Conservation (phyloP, 2,888 invertebrate genomes). For the Mythimna albipuncta region DNA sequence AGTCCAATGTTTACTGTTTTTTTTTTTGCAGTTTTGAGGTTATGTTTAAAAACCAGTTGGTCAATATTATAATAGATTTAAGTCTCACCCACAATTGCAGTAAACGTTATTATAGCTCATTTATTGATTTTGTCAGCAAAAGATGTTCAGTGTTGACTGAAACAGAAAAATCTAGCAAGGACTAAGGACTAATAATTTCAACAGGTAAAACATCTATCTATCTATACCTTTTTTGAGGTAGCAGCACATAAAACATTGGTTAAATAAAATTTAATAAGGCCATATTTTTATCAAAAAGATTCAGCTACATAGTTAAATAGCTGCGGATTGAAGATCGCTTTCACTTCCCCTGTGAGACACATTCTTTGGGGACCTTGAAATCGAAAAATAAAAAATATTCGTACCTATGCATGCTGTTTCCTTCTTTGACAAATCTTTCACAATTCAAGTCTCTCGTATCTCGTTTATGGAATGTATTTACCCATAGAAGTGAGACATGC, state of each 20-base stretch:
- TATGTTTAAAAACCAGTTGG: conserved; percentile 1
- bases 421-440: too few relatives aligned
- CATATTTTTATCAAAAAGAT: background rate
- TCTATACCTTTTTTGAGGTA: background rate
- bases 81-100: background rate
- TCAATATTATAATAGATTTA: background rate
- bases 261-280: background rate
- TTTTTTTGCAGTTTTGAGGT: conserved; percentile 20
- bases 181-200: conserved; percentile 7
- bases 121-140: conserved; percentile 1
- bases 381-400: too few relatives aligned
- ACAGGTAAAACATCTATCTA: conserved; percentile 24
- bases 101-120: background rate
- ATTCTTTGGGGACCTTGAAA: too few relatives aligned
- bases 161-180: background rate
- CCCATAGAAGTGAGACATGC: too few relatives aligned
- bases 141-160: conserved; percentile 6
- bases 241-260: background rate
- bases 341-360: too few relatives aligned
- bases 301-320: background rate
- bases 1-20: conserved; percentile 3
- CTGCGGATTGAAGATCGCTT: background rate
- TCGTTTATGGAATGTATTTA: too few relatives aligned
- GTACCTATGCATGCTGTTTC: too few relatives aligned
- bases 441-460: too few relatives aligned